Evolutionary conservation across 2,797 vertebrate genomes (phyloP).

Genomic region (Helicolenus hilgendorfi): DNA sequence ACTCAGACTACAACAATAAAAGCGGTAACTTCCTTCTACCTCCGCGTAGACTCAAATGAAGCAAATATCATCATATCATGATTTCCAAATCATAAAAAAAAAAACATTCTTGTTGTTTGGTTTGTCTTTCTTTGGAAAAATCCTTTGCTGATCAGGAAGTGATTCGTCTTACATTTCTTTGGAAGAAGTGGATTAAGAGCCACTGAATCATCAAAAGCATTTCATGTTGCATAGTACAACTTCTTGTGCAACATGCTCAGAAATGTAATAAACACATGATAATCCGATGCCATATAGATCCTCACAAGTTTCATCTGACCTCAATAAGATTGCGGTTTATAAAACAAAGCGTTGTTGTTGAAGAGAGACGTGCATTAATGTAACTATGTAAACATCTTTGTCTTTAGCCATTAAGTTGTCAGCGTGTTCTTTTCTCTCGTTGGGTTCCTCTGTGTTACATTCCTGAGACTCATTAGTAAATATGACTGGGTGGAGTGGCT

Average conservation of each 20-base stretch:
- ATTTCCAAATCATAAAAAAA: too few species aligned
- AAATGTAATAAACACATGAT: background rate
- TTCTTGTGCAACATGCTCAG: background rate
- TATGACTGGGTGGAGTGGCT: slow-evolving; percentile 54
- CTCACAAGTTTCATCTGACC: background rate
- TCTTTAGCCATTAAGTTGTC: slow-evolving; percentile 46
- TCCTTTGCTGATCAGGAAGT: background rate
- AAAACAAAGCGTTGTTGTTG: slow-evolving; percentile 11
- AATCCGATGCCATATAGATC: background rate
- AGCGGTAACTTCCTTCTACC: too few species aligned
- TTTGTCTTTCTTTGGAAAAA: background rate
- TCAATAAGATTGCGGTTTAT: background rate
- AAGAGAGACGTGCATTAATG: background rate
- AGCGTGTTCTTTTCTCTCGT: slow-evolving; percentile 17
- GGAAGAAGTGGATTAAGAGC: background rate
- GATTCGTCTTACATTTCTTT: background rate
- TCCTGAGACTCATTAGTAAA: slow-evolving; percentile 69
- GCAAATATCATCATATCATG: too few species aligned
- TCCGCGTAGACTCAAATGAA: too few species aligned
- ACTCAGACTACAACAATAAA: too few species aligned
- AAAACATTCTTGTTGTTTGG: background rate
- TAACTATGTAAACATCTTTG: slow-evolving; percentile 36
- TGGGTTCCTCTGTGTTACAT: slow-evolving; percentile 45
- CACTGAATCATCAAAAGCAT: background rate
- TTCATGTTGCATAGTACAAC: background rate